Percentiles rank a stretch among this genome's conserved stretches.
Conservation (phyloP, 2,888 invertebrate genomes). For the Agrotis clavis region DNA sequence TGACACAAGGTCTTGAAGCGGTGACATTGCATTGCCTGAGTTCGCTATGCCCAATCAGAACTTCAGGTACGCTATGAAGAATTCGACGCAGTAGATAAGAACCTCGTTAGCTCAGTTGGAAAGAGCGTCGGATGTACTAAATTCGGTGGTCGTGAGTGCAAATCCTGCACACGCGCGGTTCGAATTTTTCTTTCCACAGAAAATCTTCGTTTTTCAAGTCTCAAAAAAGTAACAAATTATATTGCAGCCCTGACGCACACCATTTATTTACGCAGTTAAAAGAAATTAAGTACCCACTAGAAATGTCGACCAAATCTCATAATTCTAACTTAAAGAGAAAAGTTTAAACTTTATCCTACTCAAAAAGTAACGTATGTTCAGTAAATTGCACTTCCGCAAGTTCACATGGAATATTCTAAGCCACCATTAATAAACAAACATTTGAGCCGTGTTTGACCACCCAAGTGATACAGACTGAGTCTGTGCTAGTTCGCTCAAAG, state of each 20-base stretch:
- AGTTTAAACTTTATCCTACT: background rate
- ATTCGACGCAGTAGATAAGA: too few relatives aligned
- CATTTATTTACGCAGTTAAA: background rate
- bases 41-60: too few relatives aligned
- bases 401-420: background rate
- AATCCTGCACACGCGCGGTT: too few relatives aligned
- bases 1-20: too few relatives aligned
- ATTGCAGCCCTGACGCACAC: background rate
- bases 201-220: too few relatives aligned
- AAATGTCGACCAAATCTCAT: background rate
- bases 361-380: background rate
- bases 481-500: slow-evolving; percentile 35
- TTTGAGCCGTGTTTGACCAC: slow-evolving; percentile 18
- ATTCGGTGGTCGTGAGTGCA: too few relatives aligned
- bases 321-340: background rate
- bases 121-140: too few relatives aligned
- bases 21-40: too few relatives aligned
- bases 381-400: background rate
- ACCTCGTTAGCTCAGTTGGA: too few relatives aligned
- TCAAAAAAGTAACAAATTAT: too few relatives aligned
- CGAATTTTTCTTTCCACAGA: too few relatives aligned
- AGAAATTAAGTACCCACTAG: background rate
- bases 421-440: slow-evolving; percentile 15
- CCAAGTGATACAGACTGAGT: slow-evolving; percentile 27
- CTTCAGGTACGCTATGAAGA: too few relatives aligned